Percentiles rank a stretch among this genome's conserved stretches.
Evolutionary conservation across 2,888 invertebrate genomes (phyloP).

Genomic region (Eretmocerus hayati): DNA sequence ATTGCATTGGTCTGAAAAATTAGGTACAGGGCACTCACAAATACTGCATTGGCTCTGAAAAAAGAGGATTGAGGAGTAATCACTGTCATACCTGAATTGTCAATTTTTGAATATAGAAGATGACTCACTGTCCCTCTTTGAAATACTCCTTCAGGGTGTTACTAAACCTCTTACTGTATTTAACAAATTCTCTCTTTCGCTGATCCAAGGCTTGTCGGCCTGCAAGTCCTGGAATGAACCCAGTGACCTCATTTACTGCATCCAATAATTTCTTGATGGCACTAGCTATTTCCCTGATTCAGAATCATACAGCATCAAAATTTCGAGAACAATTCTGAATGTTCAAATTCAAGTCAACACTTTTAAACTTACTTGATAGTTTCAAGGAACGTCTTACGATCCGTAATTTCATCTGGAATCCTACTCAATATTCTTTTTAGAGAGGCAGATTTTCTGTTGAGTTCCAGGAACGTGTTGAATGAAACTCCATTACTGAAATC

Average conservation of each 20-base stretch:
- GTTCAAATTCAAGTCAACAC: no score
- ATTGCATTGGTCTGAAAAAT: constrained; percentile 98
- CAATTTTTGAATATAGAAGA: background rate
- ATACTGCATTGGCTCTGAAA: constrained; percentile 89
- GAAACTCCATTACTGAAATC: no score
- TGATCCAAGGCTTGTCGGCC: constrained; percentile 93
- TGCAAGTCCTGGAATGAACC: constrained; percentile 79
- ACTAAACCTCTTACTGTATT: constrained; percentile 93
- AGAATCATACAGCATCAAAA: constrained; percentile 8
- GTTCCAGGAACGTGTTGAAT: no score
- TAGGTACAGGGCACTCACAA: constrained; percentile 93
- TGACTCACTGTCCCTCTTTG: constrained; percentile 94
- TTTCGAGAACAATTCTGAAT: no score
- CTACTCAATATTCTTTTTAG: constrained; percentile 93
- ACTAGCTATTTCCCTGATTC: constrained; percentile 86
- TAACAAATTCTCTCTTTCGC: constrained; percentile 97
- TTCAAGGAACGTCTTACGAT: constrained; percentile 97
- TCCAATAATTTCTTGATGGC: constrained; percentile 95
- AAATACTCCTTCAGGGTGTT: constrained; percentile 98
- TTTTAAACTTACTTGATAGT: constrained; percentile 91
- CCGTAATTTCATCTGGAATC: constrained; percentile 96
- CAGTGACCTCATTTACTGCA: constrained; percentile 91
- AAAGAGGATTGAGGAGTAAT: constrained; percentile 28
- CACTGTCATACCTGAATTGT: no score
- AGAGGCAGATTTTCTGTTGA: no score